These are phyloP conservation scores for Glossophaga mutica DNA, from an alignment of 2,797 vertebrate species.

Conservation along the genomic window DNA sequence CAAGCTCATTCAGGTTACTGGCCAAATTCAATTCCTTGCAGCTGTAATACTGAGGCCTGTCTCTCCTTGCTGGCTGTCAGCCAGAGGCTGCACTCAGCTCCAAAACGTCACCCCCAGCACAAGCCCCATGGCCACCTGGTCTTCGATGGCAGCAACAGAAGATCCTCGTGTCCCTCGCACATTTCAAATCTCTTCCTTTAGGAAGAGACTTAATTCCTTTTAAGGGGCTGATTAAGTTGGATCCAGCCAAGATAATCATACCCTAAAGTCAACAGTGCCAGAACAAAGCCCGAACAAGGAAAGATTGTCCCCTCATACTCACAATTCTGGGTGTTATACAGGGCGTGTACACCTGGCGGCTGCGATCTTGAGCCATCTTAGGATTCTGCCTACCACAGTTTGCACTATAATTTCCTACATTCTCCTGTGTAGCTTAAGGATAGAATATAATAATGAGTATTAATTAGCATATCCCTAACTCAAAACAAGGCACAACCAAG, in stretches of 20 bases:
- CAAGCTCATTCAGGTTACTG: not conserved
- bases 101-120: not conserved
- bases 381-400: not conserved
- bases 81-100: not conserved
- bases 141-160: not conserved
- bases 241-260: not conserved
- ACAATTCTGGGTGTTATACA: not conserved
- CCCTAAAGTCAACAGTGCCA: not conserved
- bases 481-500: not conserved
- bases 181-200: not conserved
- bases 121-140: not conserved
- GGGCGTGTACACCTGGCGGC: not conserved
- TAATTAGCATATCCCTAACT: not conserved
- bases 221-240: not conserved
- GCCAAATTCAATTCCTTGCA: not conserved
- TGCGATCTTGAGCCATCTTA: not conserved
- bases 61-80: not conserved
- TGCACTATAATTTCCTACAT: not conserved
- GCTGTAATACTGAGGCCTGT: not conserved
- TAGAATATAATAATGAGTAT: not conserved
- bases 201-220: not conserved
- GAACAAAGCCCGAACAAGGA: not conserved
- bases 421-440: not conserved
- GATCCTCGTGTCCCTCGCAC: not conserved
- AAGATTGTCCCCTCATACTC: too few species aligned